Conservation (phyloP, 2,797 vertebrate genomes). For the Sciaenops ocellatus region DNA sequence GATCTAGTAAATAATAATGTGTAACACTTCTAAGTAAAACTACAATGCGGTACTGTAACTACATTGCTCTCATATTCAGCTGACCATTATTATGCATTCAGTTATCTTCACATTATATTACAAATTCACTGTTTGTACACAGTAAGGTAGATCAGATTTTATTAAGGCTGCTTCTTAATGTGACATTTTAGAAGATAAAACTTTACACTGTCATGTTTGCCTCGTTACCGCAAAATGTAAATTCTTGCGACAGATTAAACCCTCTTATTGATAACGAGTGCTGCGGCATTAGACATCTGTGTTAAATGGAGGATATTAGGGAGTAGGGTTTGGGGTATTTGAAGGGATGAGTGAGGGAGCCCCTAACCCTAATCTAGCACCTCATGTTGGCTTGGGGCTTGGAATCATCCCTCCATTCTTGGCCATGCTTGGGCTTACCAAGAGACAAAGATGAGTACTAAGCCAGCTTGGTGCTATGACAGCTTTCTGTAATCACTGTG, state of each 20-base stretch:
- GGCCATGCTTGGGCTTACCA: slow-evolving; percentile 64
- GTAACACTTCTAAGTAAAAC: neutral
- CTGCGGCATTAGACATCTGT: slow-evolving; percentile 48
- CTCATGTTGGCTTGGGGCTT: slow-evolving; percentile 55
- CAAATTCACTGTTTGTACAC: neutral
- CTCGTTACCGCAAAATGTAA: neutral
- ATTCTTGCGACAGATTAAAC: slow-evolving; percentile 31
- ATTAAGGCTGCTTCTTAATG: neutral
- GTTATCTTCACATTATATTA: neutral
- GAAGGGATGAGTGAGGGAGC: slow-evolving; percentile 54
- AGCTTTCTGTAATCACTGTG: slow-evolving; percentile 69
- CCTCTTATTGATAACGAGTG: slow-evolving; percentile 13
- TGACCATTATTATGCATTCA: neutral
- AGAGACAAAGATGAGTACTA: slow-evolving; percentile 66
- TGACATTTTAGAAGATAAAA: neutral
- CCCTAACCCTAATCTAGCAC: slow-evolving; percentile 68
- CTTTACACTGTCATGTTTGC: neutral
- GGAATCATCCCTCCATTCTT: slow-evolving; percentile 54
- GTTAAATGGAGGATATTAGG: slow-evolving; percentile 43
- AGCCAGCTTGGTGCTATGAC: slow-evolving; percentile 60
- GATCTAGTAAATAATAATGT: neutral
- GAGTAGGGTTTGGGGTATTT: slow-evolving; percentile 49
- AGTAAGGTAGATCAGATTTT: neutral
- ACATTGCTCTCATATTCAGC: neutral
- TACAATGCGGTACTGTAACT: neutral